Base-by-base conservation (phyloP, 2,797 vertebrate genomes). In the Phoebastria nigripes region DNA sequence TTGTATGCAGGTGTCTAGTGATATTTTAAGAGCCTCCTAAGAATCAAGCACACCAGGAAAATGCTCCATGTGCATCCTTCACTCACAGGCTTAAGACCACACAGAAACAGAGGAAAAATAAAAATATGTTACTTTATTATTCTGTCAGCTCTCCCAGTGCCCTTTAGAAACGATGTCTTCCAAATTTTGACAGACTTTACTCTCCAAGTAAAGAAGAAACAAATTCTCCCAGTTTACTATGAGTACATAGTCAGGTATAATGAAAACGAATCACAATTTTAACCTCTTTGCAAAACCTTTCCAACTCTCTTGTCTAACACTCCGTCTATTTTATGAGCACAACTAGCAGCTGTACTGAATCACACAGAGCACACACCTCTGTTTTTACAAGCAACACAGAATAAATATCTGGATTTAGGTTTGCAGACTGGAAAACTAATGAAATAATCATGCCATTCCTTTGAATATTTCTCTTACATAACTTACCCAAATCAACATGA, bases 21-120 rank as follows among this genome's bases (percentile, higher is more conserved):
- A 59, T 83, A 93, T 69, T 93, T 93, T 92, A 96, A 95, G 89
- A 96, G 89, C 72, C 39, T 95, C 61, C 42, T 86, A 88, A 94
- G 87, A 93, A 91, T 74, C 87, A 96, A 69, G 58, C 82, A 70
- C 92, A 92, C 65, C 83, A 89, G 79, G 83, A 89, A 91, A 94
- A 93, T 9, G 46, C 69, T 93, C 58, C 29, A 29, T 71, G 87
- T 56, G 39, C 77, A 82, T 94, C 84, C 54, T 85, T 89, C 67
- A 44, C 49, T 90, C 61, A 82, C 39, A 85, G 33, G 49, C 42
- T 90, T 82, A 89, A 55, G 72, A 94, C 81, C 51, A 91, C 46
- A 91, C 8, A 80, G 44, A 87, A 89, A 87, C 5, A 71, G 22
- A 82, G 19, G 24, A 49, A 87, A 93, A 96, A 52, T 44, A 92